Evolutionary conservation across 92 coral and sea anemone genomes (phyloP).

Genomic region (Umimayanthus chanpuru): DNA sequence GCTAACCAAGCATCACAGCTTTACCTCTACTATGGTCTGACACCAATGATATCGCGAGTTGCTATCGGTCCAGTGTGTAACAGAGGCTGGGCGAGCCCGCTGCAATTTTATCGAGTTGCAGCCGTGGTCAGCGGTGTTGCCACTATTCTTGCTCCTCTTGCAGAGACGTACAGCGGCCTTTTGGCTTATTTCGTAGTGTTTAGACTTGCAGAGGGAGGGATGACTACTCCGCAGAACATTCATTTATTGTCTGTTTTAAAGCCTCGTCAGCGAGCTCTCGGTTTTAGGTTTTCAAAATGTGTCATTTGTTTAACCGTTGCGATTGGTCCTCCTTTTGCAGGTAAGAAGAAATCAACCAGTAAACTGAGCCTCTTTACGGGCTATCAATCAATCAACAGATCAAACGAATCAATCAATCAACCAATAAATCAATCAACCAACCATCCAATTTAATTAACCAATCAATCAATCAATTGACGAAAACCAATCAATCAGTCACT

Average conservation of each 20-base stretch:
- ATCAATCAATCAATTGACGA: too few species aligned
- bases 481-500: too few species aligned
- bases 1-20: slow-evolving; percentile 4
- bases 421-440: too few species aligned
- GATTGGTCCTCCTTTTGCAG: slow-evolving; percentile 14
- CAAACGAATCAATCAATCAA: too few species aligned
- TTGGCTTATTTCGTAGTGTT: background rate
- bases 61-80: background rate
- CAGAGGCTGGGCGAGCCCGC: background rate
- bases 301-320: background rate
- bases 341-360: background rate
- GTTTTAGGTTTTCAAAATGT: background rate
- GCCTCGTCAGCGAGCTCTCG: background rate
- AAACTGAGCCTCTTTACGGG: too few species aligned
- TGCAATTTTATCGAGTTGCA: background rate
- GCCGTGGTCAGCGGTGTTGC: background rate
- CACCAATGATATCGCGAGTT: background rate
- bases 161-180: background rate
- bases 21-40: background rate
- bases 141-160: background rate
- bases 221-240: background rate
- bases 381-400: too few species aligned
- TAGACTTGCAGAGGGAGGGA: background rate
- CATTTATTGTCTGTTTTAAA: background rate
- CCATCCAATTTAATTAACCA: too few species aligned